Evolutionary conservation across 64 coral and sea anemone species (phyloP).

Genomic region (Catalaphyllia jardinei): DNA sequence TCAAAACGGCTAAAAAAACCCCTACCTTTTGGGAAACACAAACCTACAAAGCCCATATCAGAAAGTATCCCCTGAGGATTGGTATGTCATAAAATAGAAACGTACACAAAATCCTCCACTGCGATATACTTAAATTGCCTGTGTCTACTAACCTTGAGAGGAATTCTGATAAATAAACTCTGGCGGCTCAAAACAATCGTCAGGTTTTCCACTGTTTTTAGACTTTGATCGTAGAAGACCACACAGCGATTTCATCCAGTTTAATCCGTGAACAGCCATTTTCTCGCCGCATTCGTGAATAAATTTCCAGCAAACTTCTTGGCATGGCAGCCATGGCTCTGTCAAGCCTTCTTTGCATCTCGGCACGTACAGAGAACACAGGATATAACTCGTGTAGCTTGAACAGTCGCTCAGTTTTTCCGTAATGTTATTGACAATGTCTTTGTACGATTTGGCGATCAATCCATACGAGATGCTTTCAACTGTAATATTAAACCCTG

Average conservation of each 20-base stretch:
- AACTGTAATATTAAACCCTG: slow-evolving; percentile 1
- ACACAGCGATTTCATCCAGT: slow-evolving; percentile 59
- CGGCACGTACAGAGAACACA: slow-evolving; percentile 61
- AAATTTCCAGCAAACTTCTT: slow-evolving; percentile 54
- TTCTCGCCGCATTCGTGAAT: slow-evolving; percentile 19
- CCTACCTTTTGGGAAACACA: too few relatives aligned
- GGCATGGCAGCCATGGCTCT: slow-evolving; percentile 40
- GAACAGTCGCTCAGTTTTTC: slow-evolving; percentile 34
- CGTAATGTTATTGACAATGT: not conserved
- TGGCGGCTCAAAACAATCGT: slow-evolving; percentile 39
- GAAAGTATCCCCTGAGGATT: too few relatives aligned
- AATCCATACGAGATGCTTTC: not conserved
- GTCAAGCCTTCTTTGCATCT: slow-evolving; percentile 18
- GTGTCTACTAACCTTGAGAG: not conserved
- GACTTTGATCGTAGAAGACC: slow-evolving; percentile 16
- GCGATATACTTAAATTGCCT: not conserved
- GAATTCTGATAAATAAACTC: slow-evolving; percentile 14
- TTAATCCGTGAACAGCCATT: slow-evolving; percentile 20
- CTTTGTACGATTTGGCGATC: not conserved
- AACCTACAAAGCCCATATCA: too few relatives aligned
- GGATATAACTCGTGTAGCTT: slow-evolving; percentile 37
- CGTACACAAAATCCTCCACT: not conserved
- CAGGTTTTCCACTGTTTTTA: not conserved
- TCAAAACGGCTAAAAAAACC: too few relatives aligned
- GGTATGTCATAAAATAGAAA: not conserved